Percentiles rank a stretch among this genome's conserved stretches.
These are phyloP conservation scores for Rhopilema esculentum DNA, from an alignment of 30 jellyfish, hydroid and myxozoan genomes.

Conservation along the genomic window DNA sequence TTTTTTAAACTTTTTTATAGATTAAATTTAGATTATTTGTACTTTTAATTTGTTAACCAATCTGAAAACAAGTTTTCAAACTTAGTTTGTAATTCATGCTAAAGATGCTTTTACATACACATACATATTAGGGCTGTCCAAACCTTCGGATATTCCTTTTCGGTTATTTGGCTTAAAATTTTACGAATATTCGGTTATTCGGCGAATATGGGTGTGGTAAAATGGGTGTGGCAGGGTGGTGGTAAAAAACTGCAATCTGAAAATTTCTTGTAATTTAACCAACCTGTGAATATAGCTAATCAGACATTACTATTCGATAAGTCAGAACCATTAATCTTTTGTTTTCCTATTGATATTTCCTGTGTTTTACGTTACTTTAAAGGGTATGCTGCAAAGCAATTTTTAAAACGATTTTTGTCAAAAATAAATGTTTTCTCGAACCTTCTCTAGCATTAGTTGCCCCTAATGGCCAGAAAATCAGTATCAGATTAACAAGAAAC, in stretches of 20 bases:
- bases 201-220: neutral
- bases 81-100: neutral
- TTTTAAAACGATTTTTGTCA: neutral
- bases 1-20: too few relatives aligned
- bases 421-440: neutral
- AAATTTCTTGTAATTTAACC: too few relatives aligned
- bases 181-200: neutral
- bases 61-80: neutral
- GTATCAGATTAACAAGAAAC: neutral
- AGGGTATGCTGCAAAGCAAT: too few relatives aligned
- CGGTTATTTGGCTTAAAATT: neutral
- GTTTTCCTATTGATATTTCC: too few relatives aligned
- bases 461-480: neutral
- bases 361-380: too few relatives aligned
- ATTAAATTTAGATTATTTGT: too few relatives aligned
- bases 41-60: too few relatives aligned
- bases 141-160: neutral
- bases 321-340: too few relatives aligned
- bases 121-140: neutral
- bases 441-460: neutral
- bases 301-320: too few relatives aligned
- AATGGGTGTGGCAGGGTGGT: neutral
- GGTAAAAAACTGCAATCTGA: neutral
- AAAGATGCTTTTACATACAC: neutral
- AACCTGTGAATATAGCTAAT: too few relatives aligned